These are phyloP conservation scores for Drosophila cardini DNA, from an alignment of 1,140 invertebrate species.

Conservation along the genomic window DNA sequence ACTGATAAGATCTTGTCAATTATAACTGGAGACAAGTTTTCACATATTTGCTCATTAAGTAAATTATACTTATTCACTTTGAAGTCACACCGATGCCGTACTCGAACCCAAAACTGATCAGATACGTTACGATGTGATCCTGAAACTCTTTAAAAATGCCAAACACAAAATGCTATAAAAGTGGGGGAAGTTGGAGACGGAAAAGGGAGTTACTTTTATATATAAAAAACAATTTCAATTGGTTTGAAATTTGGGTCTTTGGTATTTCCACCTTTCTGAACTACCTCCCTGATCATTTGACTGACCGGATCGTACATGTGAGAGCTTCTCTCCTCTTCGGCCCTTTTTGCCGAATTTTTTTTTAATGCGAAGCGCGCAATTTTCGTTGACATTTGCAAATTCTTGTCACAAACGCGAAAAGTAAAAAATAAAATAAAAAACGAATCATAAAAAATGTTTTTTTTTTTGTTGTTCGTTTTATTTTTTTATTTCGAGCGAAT, in stretches of 20 bases:
- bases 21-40: constrained; percentile 19
- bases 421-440: constrained; percentile 25
- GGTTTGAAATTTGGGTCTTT: constrained; percentile 54
- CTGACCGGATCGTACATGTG: constrained; percentile 1
- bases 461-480: too few relatives aligned
- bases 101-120: not conserved
- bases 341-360: constrained; percentile 66
- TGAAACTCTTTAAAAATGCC: constrained; percentile 49
- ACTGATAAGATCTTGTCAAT: constrained; percentile 1
- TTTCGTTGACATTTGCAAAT: constrained; percentile 82
- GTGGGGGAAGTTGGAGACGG: not conserved
- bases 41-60: constrained; percentile 45
- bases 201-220: constrained; percentile 8
- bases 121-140: constrained; percentile 32
- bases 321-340: constrained; percentile 36
- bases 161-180: constrained; percentile 41
- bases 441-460: constrained; percentile 44
- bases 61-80: constrained; percentile 46
- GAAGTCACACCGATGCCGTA: constrained; percentile 34
- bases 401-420: constrained; percentile 74
- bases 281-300: not conserved
- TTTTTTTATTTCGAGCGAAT: constrained; percentile 59
- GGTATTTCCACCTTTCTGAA: constrained; percentile 22
- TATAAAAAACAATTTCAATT: constrained; percentile 75
- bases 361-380: constrained; percentile 74